These are phyloP conservation scores for Cecidostiba fungosa DNA, from an alignment of 2,888 invertebrate genomes.

Conservation along the genomic window DNA sequence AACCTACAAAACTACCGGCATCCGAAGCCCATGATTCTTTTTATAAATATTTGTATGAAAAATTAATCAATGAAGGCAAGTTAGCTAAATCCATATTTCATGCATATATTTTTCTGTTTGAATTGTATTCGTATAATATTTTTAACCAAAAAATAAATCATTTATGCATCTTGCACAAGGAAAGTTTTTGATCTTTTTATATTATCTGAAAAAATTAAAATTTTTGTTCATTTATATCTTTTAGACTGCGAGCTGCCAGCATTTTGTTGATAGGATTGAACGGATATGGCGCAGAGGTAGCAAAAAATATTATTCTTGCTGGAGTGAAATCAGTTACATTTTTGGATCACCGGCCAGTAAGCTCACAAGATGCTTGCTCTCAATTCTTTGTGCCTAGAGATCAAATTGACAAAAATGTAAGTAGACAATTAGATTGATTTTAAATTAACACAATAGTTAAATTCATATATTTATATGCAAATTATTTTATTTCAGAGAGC, in stretches of 20 bases:
- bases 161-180: too few relatives aligned
- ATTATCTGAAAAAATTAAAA: slow-evolving; percentile 41
- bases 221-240: slow-evolving; percentile 29
- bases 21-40: neutral
- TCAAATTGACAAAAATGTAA: slow-evolving; percentile 89
- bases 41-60: neutral
- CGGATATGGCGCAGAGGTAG: slow-evolving; percentile 96
- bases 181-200: neutral
- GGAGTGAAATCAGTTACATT: slow-evolving; percentile 95
- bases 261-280: slow-evolving; percentile 93
- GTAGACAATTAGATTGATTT: slow-evolving; percentile 65
- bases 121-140: too few relatives aligned
- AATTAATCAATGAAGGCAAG: too few relatives aligned
- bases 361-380: slow-evolving; percentile 87
- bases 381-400: slow-evolving; percentile 91
- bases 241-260: slow-evolving; percentile 90
- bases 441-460: slow-evolving; percentile 36
- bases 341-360: slow-evolving; percentile 88
- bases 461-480: slow-evolving; percentile 30
- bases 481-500: slow-evolving; percentile 85
- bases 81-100: too few relatives aligned
- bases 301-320: slow-evolving; percentile 96
- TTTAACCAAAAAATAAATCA: too few relatives aligned
- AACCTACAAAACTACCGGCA: slow-evolving; percentile 67
- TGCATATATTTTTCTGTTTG: too few relatives aligned